A percentile compares a stretch with the other conserved stretches of the same genome.
Evolutionary conservation across 2,113 vertebrate species (phyloP).

Genomic region (Morone chrysops): DNA sequence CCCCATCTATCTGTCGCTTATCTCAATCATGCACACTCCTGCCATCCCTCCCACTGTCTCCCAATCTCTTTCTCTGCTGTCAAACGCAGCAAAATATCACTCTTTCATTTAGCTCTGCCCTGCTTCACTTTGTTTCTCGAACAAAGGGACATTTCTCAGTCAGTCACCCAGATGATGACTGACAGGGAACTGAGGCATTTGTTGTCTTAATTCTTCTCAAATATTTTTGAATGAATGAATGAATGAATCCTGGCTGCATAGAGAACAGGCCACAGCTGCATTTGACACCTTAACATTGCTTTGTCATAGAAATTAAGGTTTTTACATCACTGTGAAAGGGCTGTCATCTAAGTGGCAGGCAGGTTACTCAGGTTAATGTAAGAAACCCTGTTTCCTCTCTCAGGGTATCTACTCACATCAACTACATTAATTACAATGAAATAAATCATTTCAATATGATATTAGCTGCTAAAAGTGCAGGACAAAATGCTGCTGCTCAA

Average conservation of each 20-base stretch:
- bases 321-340: neutral
- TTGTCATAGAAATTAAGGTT: conserved; percentile 31
- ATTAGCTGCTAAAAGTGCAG: conserved; percentile 25
- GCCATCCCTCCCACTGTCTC: conserved; percentile 58
- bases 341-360: conserved; percentile 25
- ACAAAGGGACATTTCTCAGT: conserved; percentile 57
- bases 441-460: conserved; percentile 17
- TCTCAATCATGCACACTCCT: conserved; percentile 76
- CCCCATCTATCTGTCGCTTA: conserved; percentile 72
- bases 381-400: conserved; percentile 23
- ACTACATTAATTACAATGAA: conserved; percentile 18
- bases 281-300: conserved; percentile 2
- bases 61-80: conserved; percentile 52
- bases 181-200: conserved; percentile 48
- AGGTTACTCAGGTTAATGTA: conserved; percentile 30
- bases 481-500: conserved; percentile 18
- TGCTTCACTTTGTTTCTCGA: conserved; percentile 58
- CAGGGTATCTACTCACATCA: neutral
- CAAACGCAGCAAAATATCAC: conserved; percentile 54
- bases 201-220: conserved; percentile 47
- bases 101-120: conserved; percentile 53
- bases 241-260: conserved; percentile 16
- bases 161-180: conserved; percentile 65
- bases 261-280: conserved; percentile 15
- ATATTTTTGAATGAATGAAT: conserved; percentile 4